phyloP scores from a whole-genome alignment of 1,140 invertebrate genomes.

The Drosophila equinoxialis region DNA sequence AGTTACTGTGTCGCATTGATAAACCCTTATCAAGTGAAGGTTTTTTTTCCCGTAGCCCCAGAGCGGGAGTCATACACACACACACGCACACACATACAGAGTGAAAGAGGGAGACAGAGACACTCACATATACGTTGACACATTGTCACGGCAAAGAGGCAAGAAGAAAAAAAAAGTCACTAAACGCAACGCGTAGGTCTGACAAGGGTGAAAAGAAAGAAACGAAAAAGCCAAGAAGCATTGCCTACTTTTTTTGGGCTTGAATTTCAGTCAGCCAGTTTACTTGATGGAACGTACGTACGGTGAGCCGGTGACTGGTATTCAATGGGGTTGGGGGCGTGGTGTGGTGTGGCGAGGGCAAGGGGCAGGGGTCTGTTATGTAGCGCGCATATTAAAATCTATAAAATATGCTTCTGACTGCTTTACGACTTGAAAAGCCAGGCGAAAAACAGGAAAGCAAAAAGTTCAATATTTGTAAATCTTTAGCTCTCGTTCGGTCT shows the following conservation, averaged over 20 bases:
- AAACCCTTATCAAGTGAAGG: conserved; percentile 75
- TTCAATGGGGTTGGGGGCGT: not conserved
- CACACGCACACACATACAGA: not conserved
- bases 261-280: conserved; percentile 67
- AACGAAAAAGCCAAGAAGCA: conserved; percentile 41
- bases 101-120: not conserved
- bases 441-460: conserved; percentile 59
- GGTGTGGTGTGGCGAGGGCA: not conserved
- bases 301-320: not conserved
- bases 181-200: conserved; percentile 67
- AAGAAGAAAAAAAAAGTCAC: conserved; percentile 53
- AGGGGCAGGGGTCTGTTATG: conserved; percentile 49
- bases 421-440: conserved; percentile 77
- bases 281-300: not conserved
- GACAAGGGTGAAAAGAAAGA: conserved; percentile 67
- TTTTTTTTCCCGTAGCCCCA: conserved; percentile 37
- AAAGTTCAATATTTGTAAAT: conserved; percentile 82
- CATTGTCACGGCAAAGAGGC: conserved; percentile 58
- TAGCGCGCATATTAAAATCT: conserved; percentile 79
- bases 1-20: conserved; percentile 81
- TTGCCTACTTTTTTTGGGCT: conserved; percentile 75
- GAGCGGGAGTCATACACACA: conserved; percentile 20
- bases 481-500: conserved; percentile 40
- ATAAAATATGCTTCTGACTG: conserved; percentile 80
- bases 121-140: conserved; percentile 63